These are phyloP conservation scores for Pogonognathellus flavescens DNA, from an alignment of 1,140 invertebrate genomes.

Conservation along the genomic window DNA sequence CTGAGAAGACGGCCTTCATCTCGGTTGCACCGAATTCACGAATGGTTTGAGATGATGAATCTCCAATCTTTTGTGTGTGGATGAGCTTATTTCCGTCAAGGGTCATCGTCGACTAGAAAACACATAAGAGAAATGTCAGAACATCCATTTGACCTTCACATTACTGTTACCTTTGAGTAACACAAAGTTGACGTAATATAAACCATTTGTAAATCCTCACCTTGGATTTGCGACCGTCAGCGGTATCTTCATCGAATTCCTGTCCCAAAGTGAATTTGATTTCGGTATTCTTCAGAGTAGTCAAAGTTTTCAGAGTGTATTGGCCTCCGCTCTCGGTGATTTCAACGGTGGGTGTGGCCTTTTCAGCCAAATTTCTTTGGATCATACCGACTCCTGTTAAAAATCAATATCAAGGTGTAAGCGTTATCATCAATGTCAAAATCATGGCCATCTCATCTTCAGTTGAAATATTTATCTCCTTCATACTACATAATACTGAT, in stretches of 20 bases:
- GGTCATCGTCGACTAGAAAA: slow-evolving; percentile 51
- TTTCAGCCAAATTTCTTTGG: slow-evolving; percentile 80
- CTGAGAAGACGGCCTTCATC: slow-evolving; percentile 55
- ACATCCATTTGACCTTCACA: neutral
- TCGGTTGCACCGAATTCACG: slow-evolving; percentile 59
- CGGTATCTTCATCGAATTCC: slow-evolving; percentile 81
- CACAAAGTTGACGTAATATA: neutral
- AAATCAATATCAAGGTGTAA: slow-evolving; percentile 59
- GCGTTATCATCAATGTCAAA: too few species aligned
- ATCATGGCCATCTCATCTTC: too few species aligned
- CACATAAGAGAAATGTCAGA: neutral
- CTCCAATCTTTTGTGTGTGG: slow-evolving; percentile 46
- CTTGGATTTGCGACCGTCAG: slow-evolving; percentile 56
- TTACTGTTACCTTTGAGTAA: too few species aligned
- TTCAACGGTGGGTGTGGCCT: slow-evolving; percentile 81
- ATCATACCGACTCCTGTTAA: slow-evolving; percentile 80
- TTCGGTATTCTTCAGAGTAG: slow-evolving; percentile 86
- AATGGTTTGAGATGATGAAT: slow-evolving; percentile 31
- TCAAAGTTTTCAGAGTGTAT: slow-evolving; percentile 82
- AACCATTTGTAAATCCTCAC: neutral
- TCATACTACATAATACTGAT: too few species aligned
- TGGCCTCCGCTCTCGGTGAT: slow-evolving; percentile 78
- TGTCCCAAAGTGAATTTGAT: slow-evolving; percentile 81
- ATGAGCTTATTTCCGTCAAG: slow-evolving; percentile 61
- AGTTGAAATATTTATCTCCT: too few species aligned